A percentile compares a stretch with the other conserved stretches of the same genome.
These are phyloP conservation scores for Aphis gossypii DNA, from an alignment of 1,140 invertebrate species.

Conservation along the genomic window DNA sequence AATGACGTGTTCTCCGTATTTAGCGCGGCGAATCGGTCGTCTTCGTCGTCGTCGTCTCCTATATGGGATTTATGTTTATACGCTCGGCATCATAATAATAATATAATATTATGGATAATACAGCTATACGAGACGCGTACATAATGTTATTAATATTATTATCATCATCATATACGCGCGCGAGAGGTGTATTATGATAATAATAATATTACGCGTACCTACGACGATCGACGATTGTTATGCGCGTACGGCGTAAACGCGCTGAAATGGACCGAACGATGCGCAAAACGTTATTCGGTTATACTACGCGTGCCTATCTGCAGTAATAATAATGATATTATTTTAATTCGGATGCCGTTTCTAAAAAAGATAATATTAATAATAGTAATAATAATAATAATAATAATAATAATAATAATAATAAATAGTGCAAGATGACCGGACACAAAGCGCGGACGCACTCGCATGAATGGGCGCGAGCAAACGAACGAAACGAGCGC, in stretches of 20 bases:
- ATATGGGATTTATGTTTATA: not conserved
- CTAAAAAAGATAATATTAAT: not conserved
- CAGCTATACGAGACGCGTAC: not conserved
- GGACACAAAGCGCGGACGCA: slow-evolving; percentile 53
- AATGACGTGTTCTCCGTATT: not conserved
- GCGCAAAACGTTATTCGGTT: not conserved
- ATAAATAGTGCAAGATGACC: slow-evolving; percentile 49
- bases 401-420: slow-evolving; percentile 43
- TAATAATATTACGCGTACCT: not conserved
- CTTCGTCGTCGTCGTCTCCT: too few relatives aligned
- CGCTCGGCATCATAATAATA: too few relatives aligned
- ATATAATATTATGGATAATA: not conserved
- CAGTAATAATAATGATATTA: not conserved
- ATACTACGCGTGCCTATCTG: not conserved
- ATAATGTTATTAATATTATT: not conserved
- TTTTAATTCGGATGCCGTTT: not conserved
- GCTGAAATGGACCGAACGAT: not conserved
- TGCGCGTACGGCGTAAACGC: not conserved
- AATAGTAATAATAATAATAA: not conserved
- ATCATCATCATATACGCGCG: not conserved
- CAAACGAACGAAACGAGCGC: not conserved
- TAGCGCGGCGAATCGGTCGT: not conserved
- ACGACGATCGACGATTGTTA: not conserved
- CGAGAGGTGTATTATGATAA: not conserved
- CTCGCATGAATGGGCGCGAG: slow-evolving; percentile 53